Evolutionary conservation across 2,888 invertebrate genomes (phyloP).

Genomic region (Baccha elongata): DNA sequence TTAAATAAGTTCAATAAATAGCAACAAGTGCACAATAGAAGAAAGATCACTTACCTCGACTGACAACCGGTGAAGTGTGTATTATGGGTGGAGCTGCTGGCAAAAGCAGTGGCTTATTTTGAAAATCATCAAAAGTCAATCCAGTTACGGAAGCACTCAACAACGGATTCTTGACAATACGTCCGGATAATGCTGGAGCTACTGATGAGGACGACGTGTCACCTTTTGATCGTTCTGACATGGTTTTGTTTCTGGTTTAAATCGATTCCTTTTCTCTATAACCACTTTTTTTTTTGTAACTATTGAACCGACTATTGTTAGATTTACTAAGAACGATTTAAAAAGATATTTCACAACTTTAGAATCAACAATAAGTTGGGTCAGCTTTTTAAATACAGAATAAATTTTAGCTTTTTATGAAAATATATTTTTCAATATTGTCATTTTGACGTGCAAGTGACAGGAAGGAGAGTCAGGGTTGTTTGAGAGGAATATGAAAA

Average conservation of each 20-base stretch:
- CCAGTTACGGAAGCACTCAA: conserved; percentile 89
- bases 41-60: conserved; percentile 58
- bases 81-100: conserved; percentile 84
- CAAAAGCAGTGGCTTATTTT: conserved; percentile 87
- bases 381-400: conserved; percentile 16
- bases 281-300: neutral
- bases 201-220: conserved; percentile 80
- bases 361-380: neutral
- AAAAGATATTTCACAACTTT: neutral
- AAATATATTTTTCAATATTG: conserved; percentile 53
- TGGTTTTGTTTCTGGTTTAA: conserved; percentile 59
- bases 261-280: neutral
- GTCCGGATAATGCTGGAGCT: conserved; percentile 75
- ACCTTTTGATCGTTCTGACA: conserved; percentile 82
- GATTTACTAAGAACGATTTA: neutral
- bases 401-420: neutral
- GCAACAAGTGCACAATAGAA: conserved; percentile 53
- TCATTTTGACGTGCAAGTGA: conserved; percentile 27
- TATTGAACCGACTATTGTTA: neutral
- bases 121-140: conserved; percentile 88
- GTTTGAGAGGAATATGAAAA: neutral
- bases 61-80: conserved; percentile 73
- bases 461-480: conserved; percentile 15
- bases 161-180: conserved; percentile 86
- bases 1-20: neutral